Conservation (phyloP, 2,113 vertebrate species). For the Notechis scutatus region DNA sequence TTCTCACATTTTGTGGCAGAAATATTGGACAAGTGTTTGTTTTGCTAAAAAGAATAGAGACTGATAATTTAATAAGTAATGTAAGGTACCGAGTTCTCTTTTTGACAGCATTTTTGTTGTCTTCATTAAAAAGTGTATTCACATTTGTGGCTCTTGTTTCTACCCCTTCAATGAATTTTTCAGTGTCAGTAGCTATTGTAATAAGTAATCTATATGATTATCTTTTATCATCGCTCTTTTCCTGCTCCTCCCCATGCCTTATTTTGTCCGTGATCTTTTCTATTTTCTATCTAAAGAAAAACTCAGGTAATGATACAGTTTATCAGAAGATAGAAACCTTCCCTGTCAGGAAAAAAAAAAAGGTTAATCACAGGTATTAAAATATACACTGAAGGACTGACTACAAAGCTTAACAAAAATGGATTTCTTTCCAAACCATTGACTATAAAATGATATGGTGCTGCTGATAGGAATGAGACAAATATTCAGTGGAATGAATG, state of each 20-base stretch:
- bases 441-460: too few species aligned
- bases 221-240: constrained; percentile 29
- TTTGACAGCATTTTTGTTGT: background rate
- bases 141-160: constrained; percentile 12
- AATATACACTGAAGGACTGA: background rate
- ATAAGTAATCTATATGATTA: constrained; percentile 1
- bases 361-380: constrained; percentile 5
- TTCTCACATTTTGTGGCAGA: background rate
- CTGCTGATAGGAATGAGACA: constrained; percentile 1
- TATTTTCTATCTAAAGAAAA: constrained; percentile 33
- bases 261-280: constrained; percentile 18
- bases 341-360: background rate
- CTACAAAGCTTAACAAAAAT: constrained; percentile 10
- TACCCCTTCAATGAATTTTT: constrained; percentile 24
- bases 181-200: constrained; percentile 11
- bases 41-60: background rate
- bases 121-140: background rate
- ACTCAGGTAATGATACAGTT: background rate
- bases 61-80: constrained; percentile 21
- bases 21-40: background rate
- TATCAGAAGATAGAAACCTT: constrained; percentile 23
- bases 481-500: background rate
- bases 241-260: background rate
- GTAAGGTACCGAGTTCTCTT: background rate
- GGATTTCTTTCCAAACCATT: too few species aligned